Base-by-base conservation (phyloP, 2,797 vertebrate genomes). In the Hemibagrus guttatus region DNA sequence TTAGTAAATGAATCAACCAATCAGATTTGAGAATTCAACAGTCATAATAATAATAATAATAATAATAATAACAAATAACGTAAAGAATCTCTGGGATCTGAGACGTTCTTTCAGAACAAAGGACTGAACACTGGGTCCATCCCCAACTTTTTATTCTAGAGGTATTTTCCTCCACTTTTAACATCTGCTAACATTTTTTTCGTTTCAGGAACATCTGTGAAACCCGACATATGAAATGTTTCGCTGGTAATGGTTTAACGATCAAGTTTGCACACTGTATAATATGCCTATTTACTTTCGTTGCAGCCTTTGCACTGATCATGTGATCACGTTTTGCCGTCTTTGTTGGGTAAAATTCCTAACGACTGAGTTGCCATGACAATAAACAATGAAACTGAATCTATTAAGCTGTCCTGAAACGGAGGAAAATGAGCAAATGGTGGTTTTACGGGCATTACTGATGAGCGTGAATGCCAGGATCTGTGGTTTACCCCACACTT, bases 401-500 rank as follows among this genome's bases (percentile, higher is more conserved):
- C 79, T 64, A 63, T 81, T n/a, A 46, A 46, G 35, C 21, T 0
- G 35, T 19, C 42, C 26, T 49, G 13, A 31, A 81, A 28, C 21
- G 16, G 14, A 42, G 35, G 3, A 19, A 14, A 21, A 21, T 16
- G 61, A 52, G 26, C 39, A 28, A 11, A 16, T 6, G 39, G 35
- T 64, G 80, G 26, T 52, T 81, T n/a, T 63, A 66, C 11, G 2
- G 42, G 26, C 42, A 66, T 82, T 66, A 54, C 26, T 35, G 58
- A 68, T 52, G 61, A 28, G 59, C 9, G 39, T 28, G 79, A 66
- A 49, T 28, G n/a, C 26, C 26, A 31, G 80, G 39, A 66, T 66
- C 59, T 49, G 80, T 31, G 63, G 80, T 82, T 19, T 66, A 82
- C 26, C 42, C 61, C 63, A 52, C n/a, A 66, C 46, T 13, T 52